Percentiles rank a stretch among this genome's conserved stretches.
Conservation (phyloP, 2,113 vertebrate genomes). For the Paedocypris sp. region DNA sequence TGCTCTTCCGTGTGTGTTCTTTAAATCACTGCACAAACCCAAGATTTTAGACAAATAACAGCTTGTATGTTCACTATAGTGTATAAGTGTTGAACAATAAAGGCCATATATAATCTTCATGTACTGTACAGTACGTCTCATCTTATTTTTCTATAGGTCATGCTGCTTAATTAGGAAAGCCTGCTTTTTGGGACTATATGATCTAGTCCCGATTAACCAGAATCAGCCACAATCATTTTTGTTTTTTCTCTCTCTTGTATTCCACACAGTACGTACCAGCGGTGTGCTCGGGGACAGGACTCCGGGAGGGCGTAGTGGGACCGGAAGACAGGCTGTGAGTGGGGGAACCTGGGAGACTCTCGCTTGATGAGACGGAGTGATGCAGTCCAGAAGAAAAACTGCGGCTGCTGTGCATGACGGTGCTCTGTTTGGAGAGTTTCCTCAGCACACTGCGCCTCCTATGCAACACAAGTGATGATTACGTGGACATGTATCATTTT, state of each 20-base stretch:
- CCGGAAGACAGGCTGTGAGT: conserved; percentile 88
- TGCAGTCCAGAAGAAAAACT: conserved; percentile 92
- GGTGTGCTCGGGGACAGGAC: conserved; percentile 69
- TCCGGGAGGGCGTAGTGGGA: conserved; percentile 74
- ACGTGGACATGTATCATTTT: background rate
- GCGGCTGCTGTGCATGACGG: conserved; percentile 81
- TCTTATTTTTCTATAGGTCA: no score
- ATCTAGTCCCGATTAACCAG: no score
- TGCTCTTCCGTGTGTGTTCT: no score
- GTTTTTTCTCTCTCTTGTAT: background rate
- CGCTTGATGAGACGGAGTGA: conserved; percentile 87
- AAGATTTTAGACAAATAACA: no score
- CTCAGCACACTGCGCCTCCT: conserved; percentile 81
- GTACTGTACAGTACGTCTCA: no score
- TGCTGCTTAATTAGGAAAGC: no score
- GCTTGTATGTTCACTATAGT: no score
- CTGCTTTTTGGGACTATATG: no score
- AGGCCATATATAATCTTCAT: no score
- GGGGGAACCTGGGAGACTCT: conserved; percentile 92
- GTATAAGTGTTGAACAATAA: no score
- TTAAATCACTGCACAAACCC: no score
- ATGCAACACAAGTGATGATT: background rate
- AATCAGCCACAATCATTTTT: background rate
- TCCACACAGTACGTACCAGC: conserved; percentile 54
- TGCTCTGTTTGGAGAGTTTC: conserved; percentile 85